Evolutionary conservation across 92 coral and sea anemone species (phyloP).

Genomic region (Parazoanthus darwini): DNA sequence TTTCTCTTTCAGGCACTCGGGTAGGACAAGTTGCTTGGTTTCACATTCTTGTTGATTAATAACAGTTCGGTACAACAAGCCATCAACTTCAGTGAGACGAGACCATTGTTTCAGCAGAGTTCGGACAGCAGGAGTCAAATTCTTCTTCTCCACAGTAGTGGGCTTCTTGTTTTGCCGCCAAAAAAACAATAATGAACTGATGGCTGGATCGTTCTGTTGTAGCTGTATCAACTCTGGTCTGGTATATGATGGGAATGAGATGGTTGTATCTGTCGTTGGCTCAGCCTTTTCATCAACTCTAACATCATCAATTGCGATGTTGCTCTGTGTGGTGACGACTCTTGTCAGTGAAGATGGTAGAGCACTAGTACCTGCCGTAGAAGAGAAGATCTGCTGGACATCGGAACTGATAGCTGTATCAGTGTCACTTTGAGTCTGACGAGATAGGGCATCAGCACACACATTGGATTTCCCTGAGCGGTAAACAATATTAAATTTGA

Average conservation of each 20-base stretch:
- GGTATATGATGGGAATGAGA: background rate
- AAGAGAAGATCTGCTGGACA: background rate
- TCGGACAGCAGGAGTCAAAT: background rate
- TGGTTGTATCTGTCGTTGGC: background rate
- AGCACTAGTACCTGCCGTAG: background rate
- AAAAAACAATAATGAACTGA: conserved; percentile 9
- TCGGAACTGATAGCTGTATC: background rate
- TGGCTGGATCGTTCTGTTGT: conserved; percentile 37
- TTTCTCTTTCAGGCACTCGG: too few species aligned
- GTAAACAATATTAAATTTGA: conserved; percentile 42
- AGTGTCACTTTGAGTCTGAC: conserved; percentile 23
- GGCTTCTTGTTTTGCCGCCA: conserved; percentile 32
- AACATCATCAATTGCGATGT: background rate
- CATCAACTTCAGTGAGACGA: too few species aligned
- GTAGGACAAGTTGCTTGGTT: background rate
- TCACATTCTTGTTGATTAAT: background rate
- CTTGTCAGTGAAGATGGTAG: background rate
- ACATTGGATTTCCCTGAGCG: background rate
- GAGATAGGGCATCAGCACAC: conserved; percentile 53
- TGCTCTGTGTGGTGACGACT: background rate
- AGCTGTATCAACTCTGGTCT: conserved; percentile 18
- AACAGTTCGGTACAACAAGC: background rate
- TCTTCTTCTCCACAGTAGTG: conserved; percentile 17
- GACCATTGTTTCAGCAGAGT: background rate
- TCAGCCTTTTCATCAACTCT: background rate